These are phyloP conservation scores for Ornithoptera alexandrae DNA, from an alignment of 2,888 invertebrate species.

Conservation along the genomic window DNA sequence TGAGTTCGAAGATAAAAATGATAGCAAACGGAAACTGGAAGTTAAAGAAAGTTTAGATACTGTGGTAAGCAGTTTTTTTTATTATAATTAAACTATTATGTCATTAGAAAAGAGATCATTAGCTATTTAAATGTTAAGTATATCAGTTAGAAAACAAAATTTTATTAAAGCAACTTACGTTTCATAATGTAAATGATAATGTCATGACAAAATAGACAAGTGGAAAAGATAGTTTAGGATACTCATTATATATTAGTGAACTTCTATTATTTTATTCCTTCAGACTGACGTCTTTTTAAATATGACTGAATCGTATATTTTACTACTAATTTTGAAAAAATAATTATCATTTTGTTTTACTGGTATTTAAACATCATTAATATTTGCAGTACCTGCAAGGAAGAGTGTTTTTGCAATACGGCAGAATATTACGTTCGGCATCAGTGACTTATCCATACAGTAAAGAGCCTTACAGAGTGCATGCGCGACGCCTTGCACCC, in stretches of 20 bases:
- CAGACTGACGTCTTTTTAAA: too few relatives aligned
- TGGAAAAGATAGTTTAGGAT: too few relatives aligned
- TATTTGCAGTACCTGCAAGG: slow-evolving; percentile 87
- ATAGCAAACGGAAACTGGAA: slow-evolving; percentile 53
- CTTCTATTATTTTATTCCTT: too few relatives aligned
- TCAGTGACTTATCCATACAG: slow-evolving; percentile 79
- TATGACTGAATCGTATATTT: too few relatives aligned
- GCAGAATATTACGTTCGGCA: slow-evolving; percentile 83
- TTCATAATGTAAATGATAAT: too few relatives aligned
- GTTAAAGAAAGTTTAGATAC: slow-evolving; percentile 59
- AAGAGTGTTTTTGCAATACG: slow-evolving; percentile 85
- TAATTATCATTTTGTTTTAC: background rate
- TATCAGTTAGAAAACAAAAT: too few relatives aligned
- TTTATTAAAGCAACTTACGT: too few relatives aligned
- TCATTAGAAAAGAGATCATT: background rate
- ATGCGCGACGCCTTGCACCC: slow-evolving; percentile 61
- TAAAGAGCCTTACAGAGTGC: slow-evolving; percentile 70
- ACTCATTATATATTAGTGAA: too few relatives aligned
- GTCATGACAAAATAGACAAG: too few relatives aligned
- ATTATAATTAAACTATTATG: background rate
- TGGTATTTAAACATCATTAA: background rate
- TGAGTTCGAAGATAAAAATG: slow-evolving; percentile 61
- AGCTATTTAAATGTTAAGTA: too few relatives aligned
- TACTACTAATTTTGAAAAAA: too few relatives aligned
- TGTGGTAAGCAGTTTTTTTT: slow-evolving; percentile 45